A percentile compares a stretch with the other conserved stretches of the same genome.
These are phyloP conservation scores for Yponomeuta evonymella DNA, from an alignment of 2,888 invertebrate species.

Conservation along the genomic window DNA sequence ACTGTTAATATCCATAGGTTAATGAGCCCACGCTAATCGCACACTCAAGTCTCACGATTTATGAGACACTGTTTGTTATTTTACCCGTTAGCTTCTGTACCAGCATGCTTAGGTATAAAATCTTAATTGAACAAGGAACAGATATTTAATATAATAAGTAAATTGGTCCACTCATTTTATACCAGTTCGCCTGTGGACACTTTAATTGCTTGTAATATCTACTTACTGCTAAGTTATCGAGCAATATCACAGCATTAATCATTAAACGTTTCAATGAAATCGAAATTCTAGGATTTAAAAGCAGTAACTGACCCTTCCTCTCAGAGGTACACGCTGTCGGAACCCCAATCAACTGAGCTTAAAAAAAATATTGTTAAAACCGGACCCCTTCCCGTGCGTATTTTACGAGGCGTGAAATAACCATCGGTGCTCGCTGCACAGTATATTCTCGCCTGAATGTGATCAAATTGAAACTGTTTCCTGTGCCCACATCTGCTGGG, in stretches of 20 bases:
- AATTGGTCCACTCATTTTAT: no score
- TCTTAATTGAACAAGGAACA: no score
- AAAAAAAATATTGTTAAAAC: constrained; percentile 11
- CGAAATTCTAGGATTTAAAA: no score
- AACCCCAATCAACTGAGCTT: neutral
- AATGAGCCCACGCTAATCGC: constrained; percentile 30
- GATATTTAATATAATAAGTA: no score
- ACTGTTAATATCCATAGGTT: constrained; percentile 42
- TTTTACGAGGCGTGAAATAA: constrained; percentile 19
- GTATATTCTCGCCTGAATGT: constrained; percentile 2
- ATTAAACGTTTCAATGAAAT: no score
- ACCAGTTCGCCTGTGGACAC: no score
- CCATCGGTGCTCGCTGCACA: neutral
- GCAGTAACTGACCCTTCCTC: no score
- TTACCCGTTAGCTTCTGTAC: no score
- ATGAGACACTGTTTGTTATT: constrained; percentile 9
- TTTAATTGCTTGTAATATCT: no score
- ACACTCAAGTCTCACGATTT: constrained; percentile 10
- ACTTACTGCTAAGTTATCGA: no score
- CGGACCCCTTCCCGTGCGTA: constrained; percentile 9
- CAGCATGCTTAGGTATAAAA: no score
- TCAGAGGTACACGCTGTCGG: neutral
- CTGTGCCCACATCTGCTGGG: constrained; percentile 8
- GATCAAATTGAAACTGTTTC: constrained; percentile 14
- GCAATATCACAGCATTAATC: no score